A percentile compares a stretch with the other conserved stretches of the same genome.
phyloP scores from a whole-genome alignment of 2,113 vertebrate species.

The Kryptolebias marmoratus region DNA sequence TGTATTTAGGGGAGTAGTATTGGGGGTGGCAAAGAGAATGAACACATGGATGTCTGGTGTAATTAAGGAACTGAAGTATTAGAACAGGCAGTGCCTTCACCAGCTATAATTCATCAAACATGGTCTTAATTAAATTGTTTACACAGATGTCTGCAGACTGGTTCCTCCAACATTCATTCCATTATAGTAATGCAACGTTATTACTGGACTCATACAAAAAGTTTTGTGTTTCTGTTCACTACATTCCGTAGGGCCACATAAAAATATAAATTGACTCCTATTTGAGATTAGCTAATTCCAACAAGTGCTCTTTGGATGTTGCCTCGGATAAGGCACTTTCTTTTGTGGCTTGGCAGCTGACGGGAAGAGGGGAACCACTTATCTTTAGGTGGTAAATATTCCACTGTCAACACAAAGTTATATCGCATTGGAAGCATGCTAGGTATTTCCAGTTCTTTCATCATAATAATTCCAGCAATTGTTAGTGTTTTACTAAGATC shows the following conservation, averaged over 20 bases:
- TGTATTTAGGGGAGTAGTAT: conserved; percentile 34
- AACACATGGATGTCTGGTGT: conserved; percentile 75
- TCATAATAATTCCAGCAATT: conserved; percentile 10
- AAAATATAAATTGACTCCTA: conserved; percentile 23
- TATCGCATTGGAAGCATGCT: conserved; percentile 8
- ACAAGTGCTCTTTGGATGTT: conserved; percentile 27
- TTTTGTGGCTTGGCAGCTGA: conserved; percentile 21
- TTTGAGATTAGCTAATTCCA: conserved; percentile 39
- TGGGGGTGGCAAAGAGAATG: conserved; percentile 42
- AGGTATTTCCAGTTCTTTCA: conserved; percentile 29
- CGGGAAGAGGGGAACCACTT: conserved; percentile 1
- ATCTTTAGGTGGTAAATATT: conserved; percentile 37
- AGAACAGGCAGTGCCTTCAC: conserved; percentile 75
- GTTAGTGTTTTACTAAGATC: neutral
- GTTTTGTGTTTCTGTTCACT: conserved; percentile 39
- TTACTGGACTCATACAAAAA: conserved; percentile 59
- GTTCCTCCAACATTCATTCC: conserved; percentile 59
- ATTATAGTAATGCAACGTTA: conserved; percentile 53
- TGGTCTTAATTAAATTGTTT: conserved; percentile 82
- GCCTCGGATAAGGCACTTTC: neutral
- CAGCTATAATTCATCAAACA: conserved; percentile 80
- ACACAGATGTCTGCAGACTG: conserved; percentile 77
- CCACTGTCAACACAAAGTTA: conserved; percentile 46
- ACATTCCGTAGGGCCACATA: conserved; percentile 15
- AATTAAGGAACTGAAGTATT: conserved; percentile 81